These are phyloP conservation scores for Tetraodon nigroviridis DNA, from an alignment of 2,113 vertebrate genomes.

Conservation along the genomic window DNA sequence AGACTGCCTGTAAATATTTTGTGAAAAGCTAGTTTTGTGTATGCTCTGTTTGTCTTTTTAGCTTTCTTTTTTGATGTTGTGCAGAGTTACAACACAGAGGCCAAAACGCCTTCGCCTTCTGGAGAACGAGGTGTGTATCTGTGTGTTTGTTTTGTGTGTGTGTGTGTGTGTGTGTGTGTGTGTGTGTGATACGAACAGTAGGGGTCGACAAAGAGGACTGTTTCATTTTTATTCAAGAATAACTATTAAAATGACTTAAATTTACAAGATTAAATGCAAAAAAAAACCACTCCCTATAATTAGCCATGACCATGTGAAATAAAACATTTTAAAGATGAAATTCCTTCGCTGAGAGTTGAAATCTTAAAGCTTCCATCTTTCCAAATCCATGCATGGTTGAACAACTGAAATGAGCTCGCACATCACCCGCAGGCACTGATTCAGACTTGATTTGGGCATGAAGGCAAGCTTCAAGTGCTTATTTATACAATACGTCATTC, in stretches of 20 bases:
- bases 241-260: constrained; percentile 23
- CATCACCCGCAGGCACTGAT: constrained; percentile 87
- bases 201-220: constrained; percentile 48
- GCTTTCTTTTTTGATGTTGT: constrained; percentile 30
- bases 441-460: constrained; percentile 91
- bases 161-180: too few relatives aligned
- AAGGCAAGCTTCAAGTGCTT: constrained; percentile 90
- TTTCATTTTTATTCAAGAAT: constrained; percentile 18
- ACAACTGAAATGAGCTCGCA: constrained; percentile 96
- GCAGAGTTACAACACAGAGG: constrained; percentile 26
- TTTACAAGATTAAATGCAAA: not conserved
- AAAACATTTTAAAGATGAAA: constrained; percentile 29
- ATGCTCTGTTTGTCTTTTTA: not conserved
- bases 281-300: constrained; percentile 9
- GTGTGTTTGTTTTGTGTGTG: too few relatives aligned
- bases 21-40: not conserved
- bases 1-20: constrained; percentile 32
- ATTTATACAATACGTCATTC: constrained; percentile 87
- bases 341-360: constrained; percentile 41
- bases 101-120: constrained; percentile 13
- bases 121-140: too few relatives aligned
- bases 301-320: constrained; percentile 26
- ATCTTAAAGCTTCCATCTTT: constrained; percentile 78
- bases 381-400: constrained; percentile 94
- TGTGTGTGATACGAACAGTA: constrained; percentile 45